A percentile compares a stretch with the other conserved stretches of the same genome.
Evolutionary conservation across 1,140 invertebrate species (phyloP).

Genomic region (Heliothis subflexa): DNA sequence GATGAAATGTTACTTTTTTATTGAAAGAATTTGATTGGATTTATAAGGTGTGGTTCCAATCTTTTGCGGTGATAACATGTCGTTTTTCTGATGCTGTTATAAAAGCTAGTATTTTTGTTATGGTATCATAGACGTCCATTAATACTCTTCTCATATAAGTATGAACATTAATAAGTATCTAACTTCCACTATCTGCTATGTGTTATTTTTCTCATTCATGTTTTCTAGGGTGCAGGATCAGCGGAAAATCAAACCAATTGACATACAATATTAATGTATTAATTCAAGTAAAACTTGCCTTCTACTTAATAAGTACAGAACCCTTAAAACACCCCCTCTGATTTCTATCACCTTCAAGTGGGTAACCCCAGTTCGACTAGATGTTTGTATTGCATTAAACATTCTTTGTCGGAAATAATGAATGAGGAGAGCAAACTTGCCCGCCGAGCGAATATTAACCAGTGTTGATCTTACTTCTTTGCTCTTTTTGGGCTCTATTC

Average conservation of each 20-base stretch:
- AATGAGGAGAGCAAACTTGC: conserved; percentile 57
- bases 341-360: conserved; percentile 18
- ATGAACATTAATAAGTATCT: no score
- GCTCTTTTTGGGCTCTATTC: conserved; percentile 43
- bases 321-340: not conserved
- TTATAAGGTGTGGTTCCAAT: not conserved
- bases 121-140: no score
- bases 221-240: no score
- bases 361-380: conserved; percentile 50
- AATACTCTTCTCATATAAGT: no score
- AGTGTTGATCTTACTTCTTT: conserved; percentile 51
- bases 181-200: no score
- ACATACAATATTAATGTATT: not conserved
- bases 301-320: not conserved
- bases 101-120: not conserved
- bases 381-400: conserved; percentile 66
- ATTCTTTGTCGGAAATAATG: conserved; percentile 64
- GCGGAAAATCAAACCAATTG: not conserved
- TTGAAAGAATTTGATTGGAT: not conserved
- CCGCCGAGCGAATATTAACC: conserved; percentile 53
- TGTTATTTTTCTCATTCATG: no score
- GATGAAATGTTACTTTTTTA: conserved; percentile 40
- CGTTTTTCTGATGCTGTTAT: not conserved
- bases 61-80: not conserved
- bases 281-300: not conserved